Percentiles rank a stretch among this genome's conserved stretches.
phyloP scores from a whole-genome alignment of 2,797 vertebrate genomes.

The Lutjanus argentimaculatus region DNA sequence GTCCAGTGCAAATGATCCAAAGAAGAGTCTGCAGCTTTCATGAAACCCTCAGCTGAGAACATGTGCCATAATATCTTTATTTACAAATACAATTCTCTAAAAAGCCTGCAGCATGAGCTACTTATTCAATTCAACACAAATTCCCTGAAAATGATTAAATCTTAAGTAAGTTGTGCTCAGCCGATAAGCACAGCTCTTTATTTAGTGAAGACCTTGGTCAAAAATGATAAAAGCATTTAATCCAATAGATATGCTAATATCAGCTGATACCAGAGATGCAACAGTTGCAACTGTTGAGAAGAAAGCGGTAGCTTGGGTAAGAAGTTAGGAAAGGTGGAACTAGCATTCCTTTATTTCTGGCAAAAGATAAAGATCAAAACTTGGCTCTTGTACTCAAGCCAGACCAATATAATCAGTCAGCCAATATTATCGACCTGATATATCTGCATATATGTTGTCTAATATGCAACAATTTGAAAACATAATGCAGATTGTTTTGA shows the following conservation, averaged over 20 bases:
- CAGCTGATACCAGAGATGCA: slow-evolving; percentile 32
- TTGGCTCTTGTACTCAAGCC: neutral
- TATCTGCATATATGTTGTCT: no score
- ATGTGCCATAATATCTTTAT: neutral
- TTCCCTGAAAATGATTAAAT: slow-evolving; percentile 1
- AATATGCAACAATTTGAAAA: no score
- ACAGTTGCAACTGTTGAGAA: neutral
- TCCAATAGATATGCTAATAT: slow-evolving; percentile 28
- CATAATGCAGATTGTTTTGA: no score
- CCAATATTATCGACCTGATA: no score
- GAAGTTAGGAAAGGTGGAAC: neutral
- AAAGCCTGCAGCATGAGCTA: slow-evolving; percentile 2
- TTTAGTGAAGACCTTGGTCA: neutral
- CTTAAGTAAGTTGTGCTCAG: slow-evolving; percentile 19
- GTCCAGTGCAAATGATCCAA: neutral
- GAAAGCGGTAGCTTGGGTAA: neutral
- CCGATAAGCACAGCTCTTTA: slow-evolving; percentile 22
- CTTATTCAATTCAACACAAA: slow-evolving; percentile 11
- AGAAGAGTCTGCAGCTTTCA: neutral
- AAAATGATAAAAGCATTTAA: slow-evolving; percentile 25
- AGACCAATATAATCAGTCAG: no score
- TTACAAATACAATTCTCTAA: neutral
- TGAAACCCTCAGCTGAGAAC: neutral
- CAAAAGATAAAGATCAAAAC: neutral
- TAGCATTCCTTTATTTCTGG: neutral